phyloP scores from a whole-genome alignment of 2,888 invertebrate genomes.

The Caenorhabditis becei region DNA sequence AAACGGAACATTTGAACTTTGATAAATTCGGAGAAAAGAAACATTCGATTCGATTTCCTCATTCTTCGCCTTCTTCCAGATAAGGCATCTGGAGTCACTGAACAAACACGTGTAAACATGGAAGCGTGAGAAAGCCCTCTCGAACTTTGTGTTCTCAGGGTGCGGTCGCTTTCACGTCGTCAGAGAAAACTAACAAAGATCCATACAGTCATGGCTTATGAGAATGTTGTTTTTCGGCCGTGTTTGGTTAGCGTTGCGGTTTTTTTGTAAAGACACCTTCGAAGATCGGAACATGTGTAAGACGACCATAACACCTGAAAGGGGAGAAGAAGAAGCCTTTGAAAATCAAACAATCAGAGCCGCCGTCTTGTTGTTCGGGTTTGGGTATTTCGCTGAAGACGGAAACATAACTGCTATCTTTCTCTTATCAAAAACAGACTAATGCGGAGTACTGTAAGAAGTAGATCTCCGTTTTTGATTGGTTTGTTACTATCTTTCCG shows the following conservation, averaged over 20 bases:
- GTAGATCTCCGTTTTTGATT: not conserved
- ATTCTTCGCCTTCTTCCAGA: constrained; percentile 23
- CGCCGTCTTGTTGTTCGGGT: not conserved
- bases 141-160: constrained; percentile 58
- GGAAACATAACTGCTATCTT: not conserved
- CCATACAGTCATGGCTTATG: constrained; percentile 15
- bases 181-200: constrained; percentile 33
- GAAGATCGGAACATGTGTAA: constrained; percentile 20
- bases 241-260: constrained; percentile 24
- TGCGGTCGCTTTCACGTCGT: constrained; percentile 50
- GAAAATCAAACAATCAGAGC: constrained; percentile 11
- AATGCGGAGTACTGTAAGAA: constrained; percentile 22
- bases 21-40: constrained; percentile 11
- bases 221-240: constrained; percentile 14
- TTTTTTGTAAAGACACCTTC: constrained; percentile 27
- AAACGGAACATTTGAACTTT: constrained; percentile 35
- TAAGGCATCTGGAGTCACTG: constrained; percentile 36
- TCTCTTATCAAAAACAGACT: constrained; percentile 12
- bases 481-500: constrained; percentile 4
- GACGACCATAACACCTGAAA: constrained; percentile 7
- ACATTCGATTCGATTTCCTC: constrained; percentile 1
- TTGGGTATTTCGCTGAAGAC: not conserved
- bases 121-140: constrained; percentile 54
- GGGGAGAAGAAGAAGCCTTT: not conserved
- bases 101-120: constrained; percentile 37